Evolutionary conservation across 2,888 invertebrate genomes (phyloP).

Genomic region (Lingula anatina): DNA sequence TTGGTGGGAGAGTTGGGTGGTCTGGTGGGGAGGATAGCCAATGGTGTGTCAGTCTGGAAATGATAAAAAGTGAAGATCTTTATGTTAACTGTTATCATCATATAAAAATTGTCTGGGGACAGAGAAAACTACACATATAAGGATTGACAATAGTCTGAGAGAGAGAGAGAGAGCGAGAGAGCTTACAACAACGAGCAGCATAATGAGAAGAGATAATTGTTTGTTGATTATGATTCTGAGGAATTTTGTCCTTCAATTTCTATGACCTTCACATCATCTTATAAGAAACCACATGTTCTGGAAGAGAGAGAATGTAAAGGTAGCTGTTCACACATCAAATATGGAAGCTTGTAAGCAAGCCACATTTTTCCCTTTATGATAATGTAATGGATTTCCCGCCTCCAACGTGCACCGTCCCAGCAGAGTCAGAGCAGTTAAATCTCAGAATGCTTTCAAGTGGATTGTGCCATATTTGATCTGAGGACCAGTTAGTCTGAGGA

Average conservation of each 20-base stretch:
- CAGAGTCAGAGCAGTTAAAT: too few species aligned
- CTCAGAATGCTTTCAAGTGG: too few species aligned
- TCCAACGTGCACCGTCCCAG: not conserved
- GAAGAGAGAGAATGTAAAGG: too few species aligned
- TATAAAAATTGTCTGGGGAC: not conserved
- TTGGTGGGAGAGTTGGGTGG: conserved; percentile 16
- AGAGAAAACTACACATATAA: not conserved
- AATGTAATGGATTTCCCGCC: not conserved
- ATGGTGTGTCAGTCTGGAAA: conserved; percentile 26
- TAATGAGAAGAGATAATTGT: not conserved
- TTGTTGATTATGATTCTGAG: too few species aligned
- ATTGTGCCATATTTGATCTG: too few species aligned
- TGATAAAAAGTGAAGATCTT: not conserved
- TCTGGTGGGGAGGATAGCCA: conserved; percentile 24
- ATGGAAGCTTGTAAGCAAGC: not conserved
- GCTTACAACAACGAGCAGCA: not conserved
- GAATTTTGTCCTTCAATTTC: too few species aligned
- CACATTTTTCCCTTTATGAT: not conserved
- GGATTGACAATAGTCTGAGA: not conserved
- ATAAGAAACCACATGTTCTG: too few species aligned
- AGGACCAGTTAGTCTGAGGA: too few species aligned
- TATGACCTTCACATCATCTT: too few species aligned
- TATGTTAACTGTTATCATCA: not conserved
- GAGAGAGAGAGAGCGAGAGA: too few species aligned
- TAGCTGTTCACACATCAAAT: too few species aligned